Conservation (phyloP, 2,113 vertebrate species). For the Melierax canorus region DNA sequence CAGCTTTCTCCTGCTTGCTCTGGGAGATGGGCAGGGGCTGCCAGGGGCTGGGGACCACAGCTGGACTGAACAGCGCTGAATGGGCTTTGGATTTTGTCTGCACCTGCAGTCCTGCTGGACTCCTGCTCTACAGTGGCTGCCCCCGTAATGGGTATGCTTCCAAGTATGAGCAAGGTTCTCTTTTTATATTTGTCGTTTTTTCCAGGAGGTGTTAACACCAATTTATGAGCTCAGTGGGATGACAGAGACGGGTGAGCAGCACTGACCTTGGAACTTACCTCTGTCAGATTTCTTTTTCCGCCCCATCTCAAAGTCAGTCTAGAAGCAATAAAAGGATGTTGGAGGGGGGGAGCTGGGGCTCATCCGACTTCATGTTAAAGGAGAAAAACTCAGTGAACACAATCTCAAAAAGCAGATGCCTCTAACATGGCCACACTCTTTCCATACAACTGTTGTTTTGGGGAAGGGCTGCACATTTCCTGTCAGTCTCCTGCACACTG, state of each 20-base stretch:
- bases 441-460: rapidly evolving
- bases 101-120: background rate
- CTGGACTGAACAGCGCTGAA: background rate
- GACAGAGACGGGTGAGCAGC: background rate
- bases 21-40: background rate
- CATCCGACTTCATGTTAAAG: background rate
- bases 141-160: background rate
- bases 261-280: background rate
- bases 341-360: background rate
- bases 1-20: background rate
- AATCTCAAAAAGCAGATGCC: background rate
- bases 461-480: background rate
- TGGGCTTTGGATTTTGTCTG: background rate
- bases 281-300: background rate
- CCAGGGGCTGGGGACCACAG: background rate
- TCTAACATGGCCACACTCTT: background rate
- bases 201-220: conserved; percentile 17
- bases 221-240: conserved; percentile 26
- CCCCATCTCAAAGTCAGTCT: background rate
- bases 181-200: background rate
- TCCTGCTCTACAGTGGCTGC: background rate
- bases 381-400: background rate
- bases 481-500: background rate
- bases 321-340: background rate
- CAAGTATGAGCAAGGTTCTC: background rate